Base-by-base conservation (phyloP, 2,113 vertebrate species). In the Eulemur rufifrons region DNA sequence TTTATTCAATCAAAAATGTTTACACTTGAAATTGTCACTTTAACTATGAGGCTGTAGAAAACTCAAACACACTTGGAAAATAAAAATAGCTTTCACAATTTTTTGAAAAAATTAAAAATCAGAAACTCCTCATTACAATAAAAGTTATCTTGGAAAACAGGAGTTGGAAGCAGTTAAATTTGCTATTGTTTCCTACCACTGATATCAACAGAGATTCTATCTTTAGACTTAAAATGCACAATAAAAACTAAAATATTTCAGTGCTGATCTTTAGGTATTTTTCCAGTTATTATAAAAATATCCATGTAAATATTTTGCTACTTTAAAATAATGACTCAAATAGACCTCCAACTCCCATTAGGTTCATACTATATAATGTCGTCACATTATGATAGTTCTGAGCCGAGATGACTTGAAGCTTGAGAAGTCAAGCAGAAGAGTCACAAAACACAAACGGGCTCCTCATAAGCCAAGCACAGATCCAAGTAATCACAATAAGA, bases 241-340 rank as follows among this genome's bases (percentile, higher is more conserved):
- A 37, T 73, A 61, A 63, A 61, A 93, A 63, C 9, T 56, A 93
- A 95, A 95, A 84, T n/a, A 89, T 86, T 74, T 80, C 39, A 74
- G 6, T 39, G 9, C 11, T 95, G 63, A 80, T 27, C 12, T 93
- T 93, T 27, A 89, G 50, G 20, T 81, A 91, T 32, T 95, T 86
- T 84, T 15, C 68, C 83, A 83, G 66, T 73, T 94, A 9, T 86
- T 89, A 83, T 52, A 71, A 69, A 81, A 61, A 88, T 69, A 39
- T 21, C 64, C 17, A 39, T 76, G 15, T 71, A 63, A 66, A 47
- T 90, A 52, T 76, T 93, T 89, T 68, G 32, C 47, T 37, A 78
- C 32, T 83, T 86, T 59, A 61, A 94, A 89, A 86, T 81, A 96
- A 87, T 32, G 11, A 85, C 54, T 74, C 29, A 37, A 85, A 56